Conservation (phyloP, 2,888 invertebrate genomes). For the Palloptera scutellata region DNA sequence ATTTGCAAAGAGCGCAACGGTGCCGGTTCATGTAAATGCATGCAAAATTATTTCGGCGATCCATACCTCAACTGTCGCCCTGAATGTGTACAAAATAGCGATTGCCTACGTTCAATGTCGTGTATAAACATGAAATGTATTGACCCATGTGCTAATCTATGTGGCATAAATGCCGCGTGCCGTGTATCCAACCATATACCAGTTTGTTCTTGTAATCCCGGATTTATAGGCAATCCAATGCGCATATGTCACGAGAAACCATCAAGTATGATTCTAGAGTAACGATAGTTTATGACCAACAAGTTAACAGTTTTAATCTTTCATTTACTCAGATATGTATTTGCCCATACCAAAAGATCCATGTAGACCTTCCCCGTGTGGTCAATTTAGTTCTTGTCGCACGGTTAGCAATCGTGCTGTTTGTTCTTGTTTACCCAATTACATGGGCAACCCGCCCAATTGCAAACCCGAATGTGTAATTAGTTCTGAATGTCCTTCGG, state of each 20-base stretch:
- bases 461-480: slow-evolving; percentile 82
- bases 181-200: slow-evolving; percentile 84
- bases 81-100: slow-evolving; percentile 87
- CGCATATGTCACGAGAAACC: slow-evolving; percentile 73
- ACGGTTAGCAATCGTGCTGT: slow-evolving; percentile 72
- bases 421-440: slow-evolving; percentile 77
- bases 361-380: slow-evolving; percentile 66
- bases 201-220: slow-evolving; percentile 76
- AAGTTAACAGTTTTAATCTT: not conserved
- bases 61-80: slow-evolving; percentile 87
- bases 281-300: not conserved
- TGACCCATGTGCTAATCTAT: slow-evolving; percentile 83
- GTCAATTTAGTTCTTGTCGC: slow-evolving; percentile 67
- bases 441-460: slow-evolving; percentile 76
- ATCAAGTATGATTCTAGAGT: slow-evolving; percentile 53
- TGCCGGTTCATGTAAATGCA: slow-evolving; percentile 82
- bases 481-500: slow-evolving; percentile 77
- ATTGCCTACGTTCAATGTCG: slow-evolving; percentile 79
- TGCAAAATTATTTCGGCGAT: slow-evolving; percentile 84
- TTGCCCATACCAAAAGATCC: slow-evolving; percentile 61
- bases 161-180: slow-evolving; percentile 85
- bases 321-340: slow-evolving; percentile 51
- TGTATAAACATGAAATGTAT: slow-evolving; percentile 85
- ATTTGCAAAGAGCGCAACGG: slow-evolving; percentile 82
- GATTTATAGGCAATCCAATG: slow-evolving; percentile 82